Evolutionary conservation across 2,113 vertebrate genomes (phyloP), one percentile per base, ranked within the genome.

Genomic region (Colistium nudipinnis): DNA sequence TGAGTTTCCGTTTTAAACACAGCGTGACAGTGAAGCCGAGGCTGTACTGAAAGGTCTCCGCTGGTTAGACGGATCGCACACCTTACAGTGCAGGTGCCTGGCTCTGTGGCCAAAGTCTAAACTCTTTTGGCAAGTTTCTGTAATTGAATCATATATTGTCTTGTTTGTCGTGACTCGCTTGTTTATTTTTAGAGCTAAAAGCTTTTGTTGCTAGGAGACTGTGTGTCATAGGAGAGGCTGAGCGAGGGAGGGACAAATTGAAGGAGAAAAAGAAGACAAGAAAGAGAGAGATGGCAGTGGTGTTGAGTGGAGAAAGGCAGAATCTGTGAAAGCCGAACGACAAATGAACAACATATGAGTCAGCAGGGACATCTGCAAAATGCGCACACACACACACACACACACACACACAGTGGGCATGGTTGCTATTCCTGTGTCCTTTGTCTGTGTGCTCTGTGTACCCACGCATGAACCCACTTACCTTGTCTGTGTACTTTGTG

Each of bases 121-220:
- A 74, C 71, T 78, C 68, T 66, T 66, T 65, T 82, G 64, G 36
- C 68, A 80, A 81, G 60, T 87, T 84, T 70, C 19, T 73, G 55
- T 87, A 62, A 86, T 78, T 70, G 72, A 90, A 82, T 90, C 81
- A 81, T 78, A 75, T 89, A 91, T 79, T 77, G 83, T 72, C 76
- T 80, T 39, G 44, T 89, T 88, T 54, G 86, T 90, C 80, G 87
- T 89, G 86, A 90, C 82, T 87, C 66, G 13, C 53, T 56, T 70
- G 38, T 82, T 83, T 91, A 92, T 93, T 93, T 93, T 89, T 92
- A 92, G 91, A 70, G 80, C 82, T 82, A 70, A 87, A 91, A 88
- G 88, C 85, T 88, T 90, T 86, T 76, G 93, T 93, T 93, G 92
- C 93, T 93, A 93, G 83, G 93, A 88, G 87, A 93, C 87, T 20